Evolutionary conservation across 2,797 vertebrate genomes (phyloP), one percentile per base, ranked within the genome.

Genomic region (Lacerta agilis): DNA sequence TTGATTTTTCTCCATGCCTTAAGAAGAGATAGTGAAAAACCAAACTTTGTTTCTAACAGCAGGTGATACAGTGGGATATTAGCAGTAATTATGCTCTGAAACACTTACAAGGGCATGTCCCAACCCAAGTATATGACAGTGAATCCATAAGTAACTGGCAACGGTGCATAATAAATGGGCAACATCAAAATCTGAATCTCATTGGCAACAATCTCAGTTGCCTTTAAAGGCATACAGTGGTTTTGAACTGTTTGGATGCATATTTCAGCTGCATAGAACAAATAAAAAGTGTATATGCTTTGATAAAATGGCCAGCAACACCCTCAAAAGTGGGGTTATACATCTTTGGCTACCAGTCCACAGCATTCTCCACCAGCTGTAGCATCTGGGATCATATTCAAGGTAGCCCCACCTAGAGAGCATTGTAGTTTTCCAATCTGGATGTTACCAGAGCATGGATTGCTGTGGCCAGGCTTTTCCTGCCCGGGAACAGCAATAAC

Each of bases 81-180:
- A 64, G 61, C 4, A 89, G 80, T 89, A 75, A 88, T 87, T 33
- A 86, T 41, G 7, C 83, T 89, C 88, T 91, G 71, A 90, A 92
- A 76, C 10, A 13, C 75, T 83, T 58, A 49, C 1, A 17, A 77
- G 61, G 67, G 18, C 83, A 64, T 0, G 1, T 55, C 10, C 23
- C 20, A 61, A 73, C 79, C 11, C 87, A 87, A 90, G 86, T 13
- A 71, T 64, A n/a, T 85, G 58, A 18, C 18, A 61, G 58, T 2
- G 87, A 92, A 78, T 79, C 87, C 61, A 73, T 0, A 75, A 87
- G n/a, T 9, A 88, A n/a, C 43, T 89, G 82, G 5, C 0, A 85
- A 36, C 84, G 1, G 0, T 0, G 1, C 5, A 41, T 41, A 69
- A 45, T 7, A 83, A 43, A 36, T 15, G 15, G 58, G 58, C 58